A percentile compares a stretch with the other conserved stretches of the same genome.
These are phyloP conservation scores for Anser brachyrhynchus DNA, from an alignment of 2,113 vertebrate species.

Conservation along the genomic window DNA sequence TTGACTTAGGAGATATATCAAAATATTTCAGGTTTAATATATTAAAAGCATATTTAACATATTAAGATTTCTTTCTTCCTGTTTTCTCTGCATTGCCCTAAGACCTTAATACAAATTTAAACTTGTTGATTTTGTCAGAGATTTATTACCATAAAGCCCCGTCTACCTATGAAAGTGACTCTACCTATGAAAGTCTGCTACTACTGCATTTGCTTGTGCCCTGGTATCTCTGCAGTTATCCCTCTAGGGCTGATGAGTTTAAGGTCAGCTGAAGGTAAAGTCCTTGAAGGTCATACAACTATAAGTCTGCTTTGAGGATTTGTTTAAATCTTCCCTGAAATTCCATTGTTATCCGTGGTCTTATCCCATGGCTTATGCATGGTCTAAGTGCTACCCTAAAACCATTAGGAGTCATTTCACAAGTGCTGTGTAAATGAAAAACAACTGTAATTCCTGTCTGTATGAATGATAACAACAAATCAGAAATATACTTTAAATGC, in stretches of 20 bases:
- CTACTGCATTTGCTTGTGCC: neutral
- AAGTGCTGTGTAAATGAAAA: neutral
- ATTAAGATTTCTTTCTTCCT: neutral
- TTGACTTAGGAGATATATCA: neutral
- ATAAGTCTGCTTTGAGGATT: neutral
- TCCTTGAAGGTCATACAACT: neutral
- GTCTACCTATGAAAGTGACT: neutral
- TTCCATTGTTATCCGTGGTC: slow-evolving; percentile 20
- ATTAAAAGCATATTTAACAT: too few species aligned
- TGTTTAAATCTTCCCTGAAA: slow-evolving; percentile 51
- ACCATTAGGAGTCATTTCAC: neutral
- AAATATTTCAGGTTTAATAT: neutral
- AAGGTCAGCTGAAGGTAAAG: slow-evolving; percentile 36
- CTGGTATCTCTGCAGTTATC: neutral
- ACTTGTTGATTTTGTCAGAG: neutral
- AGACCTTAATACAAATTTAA: neutral
- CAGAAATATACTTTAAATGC: neutral
- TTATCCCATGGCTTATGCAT: neutral
- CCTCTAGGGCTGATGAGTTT: neutral
- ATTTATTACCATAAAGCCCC: neutral
- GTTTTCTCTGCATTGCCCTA: neutral
- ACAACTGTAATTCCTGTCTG: neutral
- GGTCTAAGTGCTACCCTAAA: slow-evolving; percentile 1
- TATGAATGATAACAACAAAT: neutral
- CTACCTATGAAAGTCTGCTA: neutral